Evolutionary conservation across 92 coral and sea anemone species (phyloP).

Genomic region (Porites divaricata): DNA sequence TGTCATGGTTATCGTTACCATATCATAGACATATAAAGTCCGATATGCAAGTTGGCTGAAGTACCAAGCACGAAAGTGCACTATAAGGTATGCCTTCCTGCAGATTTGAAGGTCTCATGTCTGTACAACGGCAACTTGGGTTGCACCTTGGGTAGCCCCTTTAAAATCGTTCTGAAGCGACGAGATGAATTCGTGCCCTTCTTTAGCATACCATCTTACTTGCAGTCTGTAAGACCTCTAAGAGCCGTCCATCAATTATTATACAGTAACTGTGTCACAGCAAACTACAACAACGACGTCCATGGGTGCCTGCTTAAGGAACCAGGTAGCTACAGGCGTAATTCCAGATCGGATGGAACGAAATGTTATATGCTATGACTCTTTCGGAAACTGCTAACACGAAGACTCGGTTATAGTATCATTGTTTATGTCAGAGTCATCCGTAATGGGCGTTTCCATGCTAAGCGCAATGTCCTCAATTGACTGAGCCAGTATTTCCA

Average conservation of each 20-base stretch:
- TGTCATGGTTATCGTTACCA: background rate
- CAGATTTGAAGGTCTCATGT: background rate
- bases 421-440: constrained; percentile 70
- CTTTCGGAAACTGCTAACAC: constrained; percentile 30
- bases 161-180: background rate
- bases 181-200: background rate
- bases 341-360: background rate
- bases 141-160: background rate
- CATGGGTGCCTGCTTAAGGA: background rate
- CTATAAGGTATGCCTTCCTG: background rate
- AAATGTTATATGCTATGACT: background rate
- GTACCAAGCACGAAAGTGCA: background rate
- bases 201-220: background rate
- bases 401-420: constrained; percentile 67
- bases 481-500: constrained; percentile 87
- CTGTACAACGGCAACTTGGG: background rate
- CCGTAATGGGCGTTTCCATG: constrained; percentile 88
- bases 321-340: background rate
- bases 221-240: background rate
- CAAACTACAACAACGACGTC: background rate
- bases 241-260: background rate
- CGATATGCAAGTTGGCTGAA: background rate
- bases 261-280: background rate
- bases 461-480: constrained; percentile 76
- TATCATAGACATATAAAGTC: background rate